Conservation (phyloP, 2,888 invertebrate species). For the Romanomermis culicivorax region DNA sequence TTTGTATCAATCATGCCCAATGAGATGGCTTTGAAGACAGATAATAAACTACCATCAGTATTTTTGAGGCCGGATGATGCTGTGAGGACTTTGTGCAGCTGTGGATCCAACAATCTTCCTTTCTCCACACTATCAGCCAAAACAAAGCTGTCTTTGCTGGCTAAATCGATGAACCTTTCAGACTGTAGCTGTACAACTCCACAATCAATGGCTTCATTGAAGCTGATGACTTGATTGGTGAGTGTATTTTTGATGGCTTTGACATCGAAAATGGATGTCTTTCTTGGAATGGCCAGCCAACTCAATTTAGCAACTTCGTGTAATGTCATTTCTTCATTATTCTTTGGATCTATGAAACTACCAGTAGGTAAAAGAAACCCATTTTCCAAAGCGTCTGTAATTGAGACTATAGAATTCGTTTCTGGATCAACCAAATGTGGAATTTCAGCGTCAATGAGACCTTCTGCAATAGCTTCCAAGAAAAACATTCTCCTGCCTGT, state of each 20-base stretch:
- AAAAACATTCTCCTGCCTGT: constrained; percentile 50
- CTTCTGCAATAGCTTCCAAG: constrained; percentile 60
- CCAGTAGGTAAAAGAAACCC: constrained; percentile 55
- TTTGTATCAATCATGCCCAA: constrained; percentile 64
- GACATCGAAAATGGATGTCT: constrained; percentile 71
- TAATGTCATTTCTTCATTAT: constrained; percentile 34
- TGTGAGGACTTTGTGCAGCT: constrained; percentile 48
- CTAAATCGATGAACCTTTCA: constrained; percentile 22
- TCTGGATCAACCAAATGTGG: constrained; percentile 63
- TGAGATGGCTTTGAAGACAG: constrained; percentile 56
- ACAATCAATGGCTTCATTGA: constrained; percentile 55
- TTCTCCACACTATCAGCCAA: constrained; percentile 27
- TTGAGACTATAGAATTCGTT: constrained; percentile 53
- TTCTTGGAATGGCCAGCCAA: constrained; percentile 60
- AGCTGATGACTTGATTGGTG: constrained; percentile 56
- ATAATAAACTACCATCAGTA: constrained; percentile 48
- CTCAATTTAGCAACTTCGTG: constrained; percentile 72
- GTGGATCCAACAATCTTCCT: constrained; percentile 29
- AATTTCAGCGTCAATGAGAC: constrained; percentile 59
- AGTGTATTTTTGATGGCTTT: constrained; percentile 66
- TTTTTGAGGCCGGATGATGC: constrained; percentile 53
- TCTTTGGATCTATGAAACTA: constrained; percentile 47
- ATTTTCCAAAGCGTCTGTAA: constrained; percentile 59
- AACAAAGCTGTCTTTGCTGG: constrained; percentile 17
- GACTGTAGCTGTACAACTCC: constrained; percentile 49